Base-by-base conservation (phyloP, 30 jellyfish, hydroid and myxozoan species). In the Catostylus mosaicus region DNA sequence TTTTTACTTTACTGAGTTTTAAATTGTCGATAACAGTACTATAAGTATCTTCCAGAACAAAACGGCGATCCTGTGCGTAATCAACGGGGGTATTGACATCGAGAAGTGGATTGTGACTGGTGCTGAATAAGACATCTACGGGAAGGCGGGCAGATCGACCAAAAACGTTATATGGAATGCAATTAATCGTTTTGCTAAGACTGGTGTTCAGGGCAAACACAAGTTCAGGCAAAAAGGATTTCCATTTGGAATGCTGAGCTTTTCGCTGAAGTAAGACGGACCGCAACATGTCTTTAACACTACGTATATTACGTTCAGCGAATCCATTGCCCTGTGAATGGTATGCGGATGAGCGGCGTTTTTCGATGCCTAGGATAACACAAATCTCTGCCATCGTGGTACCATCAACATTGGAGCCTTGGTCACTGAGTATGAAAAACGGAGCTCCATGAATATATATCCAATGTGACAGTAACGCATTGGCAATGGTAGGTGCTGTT, bases 131-230 rank as follows among this genome's bases (percentile, higher is more conserved):
- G 79, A 36, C 34, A 40, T 75, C 87, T 3, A 75, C 31, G 26
- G 87, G 87, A 19, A 75, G 31, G 31, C 87, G 82, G 24, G 87
- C 87, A 47, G 87, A 75, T 51, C 87, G 48, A 47, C 87, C 87
- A 75, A 19, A 33, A 47, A 75, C 80, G 30, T 75, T 52, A 30
- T 75, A 75, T 43, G 83, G 83, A 6, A 18, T 71, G 83, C 83
- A 71, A 7, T 67, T 67, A 14, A 32, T 67, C 80, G 80, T 11
- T 71, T 71, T 43, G 34, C 83, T 32, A 9, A 7, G 52, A 74
- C 86, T 74, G 24, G 86, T 32, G 48, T 74, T 74, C 78, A 45
- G 51, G 51, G 86, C 83, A 38, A 70, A 70, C 75, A 70, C 83
- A 36, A 70, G 83, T 37, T 70, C 83, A 4, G 77, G 83, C 75